Evolutionary conservation across 2,797 vertebrate species (phyloP).

Genomic region (Basileuterus tristriatus): DNA sequence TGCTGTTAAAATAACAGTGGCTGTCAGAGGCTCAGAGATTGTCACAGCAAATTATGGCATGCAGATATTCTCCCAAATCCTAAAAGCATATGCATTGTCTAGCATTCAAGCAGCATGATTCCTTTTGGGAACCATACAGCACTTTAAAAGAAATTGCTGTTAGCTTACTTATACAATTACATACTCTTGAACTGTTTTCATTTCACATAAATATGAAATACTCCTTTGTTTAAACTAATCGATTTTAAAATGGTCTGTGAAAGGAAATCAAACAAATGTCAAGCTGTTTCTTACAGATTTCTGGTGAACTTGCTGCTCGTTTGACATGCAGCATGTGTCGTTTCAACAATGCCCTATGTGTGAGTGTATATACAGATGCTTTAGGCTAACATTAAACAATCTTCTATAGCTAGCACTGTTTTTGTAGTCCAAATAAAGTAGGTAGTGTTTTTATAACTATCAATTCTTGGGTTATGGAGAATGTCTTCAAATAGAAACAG

Average conservation of each 20-base stretch:
- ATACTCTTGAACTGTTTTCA: not conserved
- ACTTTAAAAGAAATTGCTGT: not conserved
- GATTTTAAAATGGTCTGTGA: not conserved
- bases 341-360: not conserved
- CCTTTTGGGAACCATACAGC: not conserved
- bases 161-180: not conserved
- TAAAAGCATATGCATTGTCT: not conserved
- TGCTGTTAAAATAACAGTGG: not conserved
- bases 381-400: slow-evolving; percentile 54
- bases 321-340: not conserved
- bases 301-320: not conserved
- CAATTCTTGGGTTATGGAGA: slow-evolving; percentile 65
- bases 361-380: slow-evolving; percentile 23
- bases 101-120: not conserved
- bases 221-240: not conserved
- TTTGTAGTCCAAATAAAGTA: slow-evolving; percentile 58
- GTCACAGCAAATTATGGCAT: not conserved
- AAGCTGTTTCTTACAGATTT: slow-evolving; percentile 22
- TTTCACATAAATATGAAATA: not conserved
- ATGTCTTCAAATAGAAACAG: slow-evolving; percentile 70
- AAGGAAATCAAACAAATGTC: not conserved
- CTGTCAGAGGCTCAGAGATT: not conserved
- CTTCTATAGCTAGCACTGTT: not conserved
- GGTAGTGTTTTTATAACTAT: slow-evolving; percentile 48
- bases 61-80: not conserved